Percentiles rank a stretch among this genome's conserved stretches.
These are phyloP conservation scores for Papilio aristodemus DNA, from an alignment of 1,140 invertebrate species.

Conservation along the genomic window DNA sequence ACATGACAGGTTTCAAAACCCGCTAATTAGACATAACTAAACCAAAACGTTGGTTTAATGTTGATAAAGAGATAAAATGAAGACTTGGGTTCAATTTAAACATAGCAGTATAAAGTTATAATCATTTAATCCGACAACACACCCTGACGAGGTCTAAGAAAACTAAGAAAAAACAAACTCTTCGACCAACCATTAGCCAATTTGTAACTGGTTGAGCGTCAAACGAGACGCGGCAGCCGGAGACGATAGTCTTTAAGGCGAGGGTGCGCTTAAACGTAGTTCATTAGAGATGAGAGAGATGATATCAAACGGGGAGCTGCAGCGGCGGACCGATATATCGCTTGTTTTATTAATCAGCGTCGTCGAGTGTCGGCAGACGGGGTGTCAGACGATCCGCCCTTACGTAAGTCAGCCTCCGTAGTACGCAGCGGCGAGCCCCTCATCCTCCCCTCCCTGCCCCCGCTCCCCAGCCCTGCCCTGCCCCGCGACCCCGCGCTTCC, in stretches of 20 bases:
- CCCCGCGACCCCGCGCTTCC: slow-evolving; percentile 38
- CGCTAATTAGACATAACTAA: no score
- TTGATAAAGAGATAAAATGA: no score
- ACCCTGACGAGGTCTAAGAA: neutral
- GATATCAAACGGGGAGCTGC: slow-evolving; percentile 55
- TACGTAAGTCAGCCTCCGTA: slow-evolving; percentile 77
- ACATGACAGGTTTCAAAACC: no score
- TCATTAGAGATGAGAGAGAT: slow-evolving; percentile 55
- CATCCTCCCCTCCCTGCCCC: slow-evolving; percentile 36
- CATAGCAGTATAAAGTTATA: neutral
- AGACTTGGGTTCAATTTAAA: no score
- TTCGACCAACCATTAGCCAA: neutral
- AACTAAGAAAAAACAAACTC: slow-evolving; percentile 8
- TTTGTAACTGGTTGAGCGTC: slow-evolving; percentile 22
- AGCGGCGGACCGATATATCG: slow-evolving; percentile 44
- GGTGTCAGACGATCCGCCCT: slow-evolving; percentile 71
- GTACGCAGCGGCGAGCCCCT: slow-evolving; percentile 56
- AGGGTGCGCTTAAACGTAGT: slow-evolving; percentile 43
- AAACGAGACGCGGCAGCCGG: slow-evolving; percentile 10
- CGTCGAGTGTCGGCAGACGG: slow-evolving; percentile 61
- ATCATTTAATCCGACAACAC: neutral
- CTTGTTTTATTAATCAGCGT: slow-evolving; percentile 75
- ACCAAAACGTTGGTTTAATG: no score
- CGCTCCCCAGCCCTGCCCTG: slow-evolving; percentile 19
- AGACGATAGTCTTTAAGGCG: slow-evolving; percentile 1